Evolutionary conservation across 2,888 invertebrate species (phyloP), one percentile per base, ranked within the genome.

Genomic region (Meiosimyza platycephala): DNA sequence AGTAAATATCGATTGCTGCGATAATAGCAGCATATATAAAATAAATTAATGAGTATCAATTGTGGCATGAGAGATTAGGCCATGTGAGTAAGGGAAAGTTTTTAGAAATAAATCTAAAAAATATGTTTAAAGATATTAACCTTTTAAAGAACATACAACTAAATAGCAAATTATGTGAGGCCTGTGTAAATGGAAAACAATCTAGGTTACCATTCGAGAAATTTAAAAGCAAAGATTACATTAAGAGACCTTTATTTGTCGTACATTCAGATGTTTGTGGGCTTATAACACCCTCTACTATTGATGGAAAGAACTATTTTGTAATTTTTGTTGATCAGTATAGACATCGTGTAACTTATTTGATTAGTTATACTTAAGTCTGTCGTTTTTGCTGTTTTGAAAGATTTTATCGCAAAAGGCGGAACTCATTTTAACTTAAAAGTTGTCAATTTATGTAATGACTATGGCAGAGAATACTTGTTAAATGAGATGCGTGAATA

Each of bases 301-400:
- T 82, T 73, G 78, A 85, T 74, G 76, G 76, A 18, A 82, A 82
- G 73, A 83, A 80, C 59, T 84, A 85, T 76, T 81, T 83, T 76
- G 77, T 85, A 6, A 69, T 81, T 15, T 82, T 84, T 79, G 69
- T 84, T 72, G 84, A 86, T 79, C 78, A 85, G 54, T 85, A 71
- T 77, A 85, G 82, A 18, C 82, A 85, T 71, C 77, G 79, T 74
- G 80, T 81, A 65, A 79, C 78, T 57, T 84, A 83, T 77, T 72
- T n/a, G n/a, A n/a, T n/a, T n/a, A n/a, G n/a, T n/a, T n/a, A n/a
- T n/a, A n/a, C n/a, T n/a, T n/a, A 81, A 83, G 69, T 80, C 80
- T 13, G 82, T 81, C 7, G 80, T 82, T 7, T 82, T 80, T 72
- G 18, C 65, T 54, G 18, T 68, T 18, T 72, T 72, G 48, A 72